Conservation (phyloP, 2,888 invertebrate species). For the Myopa testacea region DNA sequence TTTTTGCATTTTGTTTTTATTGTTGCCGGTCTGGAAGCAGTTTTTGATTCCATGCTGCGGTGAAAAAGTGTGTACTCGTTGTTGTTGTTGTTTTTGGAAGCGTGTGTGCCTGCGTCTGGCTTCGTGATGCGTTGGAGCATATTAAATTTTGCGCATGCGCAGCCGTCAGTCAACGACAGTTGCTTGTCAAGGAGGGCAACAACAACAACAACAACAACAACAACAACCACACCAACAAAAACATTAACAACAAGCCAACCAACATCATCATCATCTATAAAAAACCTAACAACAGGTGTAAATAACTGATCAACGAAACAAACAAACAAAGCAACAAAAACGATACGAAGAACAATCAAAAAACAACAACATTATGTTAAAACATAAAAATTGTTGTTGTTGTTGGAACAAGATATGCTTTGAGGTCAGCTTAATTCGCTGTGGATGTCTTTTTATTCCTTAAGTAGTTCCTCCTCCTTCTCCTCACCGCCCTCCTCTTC, state of each 20-base stretch:
- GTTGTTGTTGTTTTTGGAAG: slow-evolving; percentile 19
- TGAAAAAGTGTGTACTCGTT: background rate
- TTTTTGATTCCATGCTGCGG: background rate
- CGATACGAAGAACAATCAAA: slow-evolving; percentile 31
- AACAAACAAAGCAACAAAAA: slow-evolving; percentile 6
- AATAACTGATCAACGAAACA: background rate
- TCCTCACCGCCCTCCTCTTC: too few species aligned
- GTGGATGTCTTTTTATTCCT: too few species aligned
- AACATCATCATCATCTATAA: slow-evolving; percentile 15
- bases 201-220: slow-evolving; percentile 19
- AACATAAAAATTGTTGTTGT: too few species aligned
- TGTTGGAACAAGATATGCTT: slow-evolving; percentile 34
- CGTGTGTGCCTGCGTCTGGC: background rate
- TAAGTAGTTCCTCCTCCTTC: too few species aligned
- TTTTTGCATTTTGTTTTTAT: background rate
- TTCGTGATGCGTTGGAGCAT: slow-evolving; percentile 8
- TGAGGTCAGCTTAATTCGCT: slow-evolving; percentile 12
- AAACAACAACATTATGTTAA: slow-evolving; percentile 13
- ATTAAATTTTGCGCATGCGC: slow-evolving; percentile 29
- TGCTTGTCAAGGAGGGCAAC: slow-evolving; percentile 30
- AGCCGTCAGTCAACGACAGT: slow-evolving; percentile 25
- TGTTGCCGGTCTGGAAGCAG: background rate
- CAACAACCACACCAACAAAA: background rate
- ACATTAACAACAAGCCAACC: background rate
- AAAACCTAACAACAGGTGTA: slow-evolving; percentile 24